Base-by-base conservation (phyloP, 2,113 vertebrate species). In the Erpornis zantholeuca region DNA sequence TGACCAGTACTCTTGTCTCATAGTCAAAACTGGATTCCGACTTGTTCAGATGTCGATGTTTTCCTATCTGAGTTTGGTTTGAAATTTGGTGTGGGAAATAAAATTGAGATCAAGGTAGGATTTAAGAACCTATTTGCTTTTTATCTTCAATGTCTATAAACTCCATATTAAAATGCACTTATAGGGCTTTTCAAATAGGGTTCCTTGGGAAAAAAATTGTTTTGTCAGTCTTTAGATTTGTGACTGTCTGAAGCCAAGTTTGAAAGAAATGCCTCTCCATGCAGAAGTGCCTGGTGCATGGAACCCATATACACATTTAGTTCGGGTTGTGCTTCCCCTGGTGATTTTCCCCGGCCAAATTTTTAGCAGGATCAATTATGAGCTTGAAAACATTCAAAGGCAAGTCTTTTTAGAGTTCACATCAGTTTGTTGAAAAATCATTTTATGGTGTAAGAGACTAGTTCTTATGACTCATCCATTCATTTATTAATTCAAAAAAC, bases 281-380 rank as follows among this genome's bases (percentile, higher is more conserved):
- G 29, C 10, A 36, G n/a, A 85, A 57, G 14, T 11, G 10, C 18
- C 40, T 1, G 1, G 3, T n/a, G 6, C 1, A 1, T 18, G 66
- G n/a, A 81, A 60, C 15, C 11, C 4, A 16, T 17, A 27, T 3
- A 22, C 4, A 35, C 10, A 36, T 59, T 82, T 17, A 60, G 6
- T 28, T 29, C 35, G 5, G 3, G 21, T 38, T 64, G 8, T 47
- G 10, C 3, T 64, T 86, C 27, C 27, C 3, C 3, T 11, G 4
- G 50, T 31, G 3, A 12, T 27, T 76, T 86, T 61, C 36, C 60
- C 77, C 47, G 40, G 31, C 15, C 88, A 80, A 63, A 76, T 25
- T 36, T 66, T 60, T 44, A 44, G 6, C 18, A 64, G 13, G 9
- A 65, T 54, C 12, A 69, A 14, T 73, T 86, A 44, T 14, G 31